These are phyloP conservation scores for Lasiurus cinereus DNA, from an alignment of 2,113 vertebrate species.

Conservation along the genomic window DNA sequence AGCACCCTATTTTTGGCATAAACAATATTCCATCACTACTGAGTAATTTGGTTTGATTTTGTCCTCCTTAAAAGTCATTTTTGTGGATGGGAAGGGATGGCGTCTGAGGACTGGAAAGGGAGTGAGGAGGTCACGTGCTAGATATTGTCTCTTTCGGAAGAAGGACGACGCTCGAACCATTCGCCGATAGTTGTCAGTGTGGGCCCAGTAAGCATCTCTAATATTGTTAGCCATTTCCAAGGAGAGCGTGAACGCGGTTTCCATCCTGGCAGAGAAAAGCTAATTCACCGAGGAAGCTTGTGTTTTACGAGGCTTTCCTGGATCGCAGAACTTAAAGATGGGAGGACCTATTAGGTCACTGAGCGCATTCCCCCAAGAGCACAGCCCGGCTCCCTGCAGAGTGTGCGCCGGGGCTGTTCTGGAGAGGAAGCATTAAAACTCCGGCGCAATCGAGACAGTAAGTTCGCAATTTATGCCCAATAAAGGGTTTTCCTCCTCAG, in stretches of 20 bases:
- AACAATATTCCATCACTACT: neutral
- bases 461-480: slow-evolving; percentile 83
- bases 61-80: neutral
- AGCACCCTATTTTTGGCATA: neutral
- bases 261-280: slow-evolving; percentile 77
- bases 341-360: slow-evolving; percentile 78
- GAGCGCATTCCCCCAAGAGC: slow-evolving; percentile 66
- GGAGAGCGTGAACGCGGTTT: slow-evolving; percentile 73
- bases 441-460: slow-evolving; percentile 74
- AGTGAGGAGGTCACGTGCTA: neutral
- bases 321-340: slow-evolving; percentile 83
- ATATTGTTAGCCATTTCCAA: slow-evolving; percentile 77
- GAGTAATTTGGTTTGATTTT: slow-evolving; percentile 28
- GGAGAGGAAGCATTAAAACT: slow-evolving; percentile 81
- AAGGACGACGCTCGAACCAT: slow-evolving; percentile 47
- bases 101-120: neutral
- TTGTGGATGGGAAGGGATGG: neutral
- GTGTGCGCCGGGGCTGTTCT: slow-evolving; percentile 57
- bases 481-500: slow-evolving; percentile 74
- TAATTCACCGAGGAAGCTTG: slow-evolving; percentile 81
- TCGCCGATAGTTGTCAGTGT: slow-evolving; percentile 61
- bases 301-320: slow-evolving; percentile 84
- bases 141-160: neutral
- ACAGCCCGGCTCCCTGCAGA: slow-evolving; percentile 73
- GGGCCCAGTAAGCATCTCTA: slow-evolving; percentile 72